phyloP scores from a whole-genome alignment of 1,140 invertebrate species.

The Aphis craccivora region DNA sequence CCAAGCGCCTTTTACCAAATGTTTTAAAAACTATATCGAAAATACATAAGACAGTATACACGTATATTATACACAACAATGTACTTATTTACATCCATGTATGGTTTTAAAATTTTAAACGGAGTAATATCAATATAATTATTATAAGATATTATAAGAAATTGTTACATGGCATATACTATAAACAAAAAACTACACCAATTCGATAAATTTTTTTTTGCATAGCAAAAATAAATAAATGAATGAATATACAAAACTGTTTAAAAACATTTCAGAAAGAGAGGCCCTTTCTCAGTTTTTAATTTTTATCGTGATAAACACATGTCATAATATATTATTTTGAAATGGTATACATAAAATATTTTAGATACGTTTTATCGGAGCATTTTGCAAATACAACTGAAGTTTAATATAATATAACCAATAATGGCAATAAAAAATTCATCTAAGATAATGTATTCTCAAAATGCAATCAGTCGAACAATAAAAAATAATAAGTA shows the following conservation, averaged over 20 bases:
- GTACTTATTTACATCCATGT: background rate
- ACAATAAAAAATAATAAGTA: background rate
- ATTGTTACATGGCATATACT: background rate
- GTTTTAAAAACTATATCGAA: background rate
- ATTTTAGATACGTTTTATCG: background rate
- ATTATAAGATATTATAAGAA: background rate
- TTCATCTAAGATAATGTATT: background rate
- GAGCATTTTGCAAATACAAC: background rate
- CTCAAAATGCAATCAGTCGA: background rate
- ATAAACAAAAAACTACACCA: background rate
- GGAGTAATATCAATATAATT: background rate
- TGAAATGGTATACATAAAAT: background rate
- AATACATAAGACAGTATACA: background rate
- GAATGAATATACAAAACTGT: background rate
- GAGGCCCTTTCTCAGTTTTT: background rate
- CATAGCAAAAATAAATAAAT: background rate
- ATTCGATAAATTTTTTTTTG: background rate
- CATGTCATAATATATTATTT: background rate
- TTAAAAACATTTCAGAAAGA: background rate
- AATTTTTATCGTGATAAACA: background rate
- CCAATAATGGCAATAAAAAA: too few species aligned
- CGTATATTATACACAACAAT: background rate
- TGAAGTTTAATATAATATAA: background rate
- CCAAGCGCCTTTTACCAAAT: background rate
- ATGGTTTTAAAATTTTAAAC: background rate